Evolutionary conservation across 1,140 invertebrate species (phyloP), one percentile per base, ranked within the genome.

Genomic region (Mizuhopecten yessoensis): DNA sequence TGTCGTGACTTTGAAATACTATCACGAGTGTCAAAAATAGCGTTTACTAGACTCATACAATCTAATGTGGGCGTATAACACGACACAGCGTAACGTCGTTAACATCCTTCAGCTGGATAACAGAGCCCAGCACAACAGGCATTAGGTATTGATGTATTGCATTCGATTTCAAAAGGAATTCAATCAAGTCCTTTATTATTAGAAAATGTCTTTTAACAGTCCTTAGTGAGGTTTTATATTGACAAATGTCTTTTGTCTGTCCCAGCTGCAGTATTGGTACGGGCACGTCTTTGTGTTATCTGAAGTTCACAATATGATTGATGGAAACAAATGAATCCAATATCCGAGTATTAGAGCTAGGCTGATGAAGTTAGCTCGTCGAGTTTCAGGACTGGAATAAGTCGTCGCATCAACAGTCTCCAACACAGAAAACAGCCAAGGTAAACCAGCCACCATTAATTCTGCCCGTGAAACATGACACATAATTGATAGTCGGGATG

Each of bases 301-400:
- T 75, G 57, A 75, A 75, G n/a, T 75, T 75, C n/a, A 75, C 57
- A 17, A n/a, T 75, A 75, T 75, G 57, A 75, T 75, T 75, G 57
- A 75, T 75, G n/a, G 57, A 29, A 75, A 75, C 57, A n/a, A 75
- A 75, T 75, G 57, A 29, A 75, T 75, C n/a, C 57, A 75, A 75
- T 75, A 75, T 75, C 57, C 57, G 23, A 75, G 57, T 75, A 75
- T 75, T 29, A 75, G 57, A 29, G 57, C 23, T 29, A 29, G 57
- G 11, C 57, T 75, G 57, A 75, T 29, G 57, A 75, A 75, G 57
- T 75, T 75, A 75, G 5, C 57, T 75, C 5, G 23, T 75, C 15
- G 57, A 17, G 5, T 29, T n/a, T n/a, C 9, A 9, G 57, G 9
- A 7, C 23, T 29, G 20, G 11, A 23, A 49, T 29, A 9, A 29